Evolutionary conservation across 53 echinoderm and acorn worm genomes (phyloP), one percentile per base, ranked within the genome.

Genomic region (Stichopus horrens): DNA sequence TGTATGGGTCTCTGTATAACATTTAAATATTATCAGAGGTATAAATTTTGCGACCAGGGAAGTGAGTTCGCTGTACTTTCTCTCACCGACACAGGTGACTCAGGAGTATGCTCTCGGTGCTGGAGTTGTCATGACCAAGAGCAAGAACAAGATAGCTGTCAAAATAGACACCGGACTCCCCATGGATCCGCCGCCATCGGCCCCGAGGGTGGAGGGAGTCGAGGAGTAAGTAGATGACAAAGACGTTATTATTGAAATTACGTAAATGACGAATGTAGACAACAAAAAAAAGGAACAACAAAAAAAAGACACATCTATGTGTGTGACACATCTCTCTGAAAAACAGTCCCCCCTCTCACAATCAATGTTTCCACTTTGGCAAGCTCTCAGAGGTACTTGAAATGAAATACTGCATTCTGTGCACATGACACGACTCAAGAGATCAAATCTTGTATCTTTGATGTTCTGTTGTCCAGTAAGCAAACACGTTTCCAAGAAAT

Each of bases 81-180:
- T 63, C 75, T 67, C 68, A 16, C 21, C n/a, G 4, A 9, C 9
- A 16, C 75, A 97, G 94, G 82, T 71, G 54, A 83, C 23, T 19
- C 86, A 21, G 77, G 92, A 97, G 83, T 94, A 93, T 78, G 74
- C 80, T 21, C 83, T 97, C 54, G 98, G 95, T 8, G 79, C 94
- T 6, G 98, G 98, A 8, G 95, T 97, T 94, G 88, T 77, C 8
- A 83, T 98, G 83, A 90, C 99, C 0, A 94, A 90, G 57, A 93
- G 94, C 14, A 93, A 90, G 74, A 94, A 93, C 83, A 91, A 91
- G 90, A 90, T 98, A 58, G 93, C 99, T 5, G 99, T 98, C 37
- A 98, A 92, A 8, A 98, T 98, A 71, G 90, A 92, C 88, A 94
- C 97, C 4, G 96, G 93, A 4, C 88, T 89, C 18, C 86, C 88